Base-by-base conservation (phyloP, 2,888 invertebrate species). In the Archaeoteleia sp. region DNA sequence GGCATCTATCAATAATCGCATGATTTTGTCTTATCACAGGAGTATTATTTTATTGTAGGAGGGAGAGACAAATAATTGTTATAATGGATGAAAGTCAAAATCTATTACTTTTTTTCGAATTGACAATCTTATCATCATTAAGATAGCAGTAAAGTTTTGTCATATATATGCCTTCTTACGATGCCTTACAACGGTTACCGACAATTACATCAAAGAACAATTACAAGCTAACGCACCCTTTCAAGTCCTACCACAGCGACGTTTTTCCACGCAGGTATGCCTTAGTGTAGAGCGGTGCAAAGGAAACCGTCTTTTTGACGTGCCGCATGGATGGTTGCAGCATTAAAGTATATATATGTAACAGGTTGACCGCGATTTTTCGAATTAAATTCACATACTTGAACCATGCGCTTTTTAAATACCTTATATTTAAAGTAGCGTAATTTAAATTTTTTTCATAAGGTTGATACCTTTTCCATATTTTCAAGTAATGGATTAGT, bases 151-250 rank as follows among this genome's bases (percentile, higher is more conserved):
- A 62, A 63, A 66, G 48, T 60, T 60, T 35, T 49, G 48, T 55
- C 60, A 49, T 54, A 60, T 46, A 58, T 54, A 60, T 61, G n/a
- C n/a, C 48, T 61, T 67, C 61, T 67, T 55, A 55, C 40, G 43
- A 49, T 61, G 40, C 40, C 43, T 67, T 49, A 40, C 43, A 46
- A 57, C 51, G 25, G 42, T 45, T 57, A 54, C 62, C 62, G 72
- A 78, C 80, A 80, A 81, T 81, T 81, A 81, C 81, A 81, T 81
- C 75, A 79, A 68, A 76, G 81, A 81, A 81, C 81, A 81, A 82
- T 82, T 82, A 81, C 80, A 75, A 80, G 77, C 79, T 78, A 77
- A 80, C 80, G 75, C 81, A 79, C 80, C 78, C 73, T 69, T 73
- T 67, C 70, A 73, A 73, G 74, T 78, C 72, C 51, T 74, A 34